Base-by-base conservation (phyloP, 2,797 vertebrate genomes). In the Adelosebastes latens region DNA sequence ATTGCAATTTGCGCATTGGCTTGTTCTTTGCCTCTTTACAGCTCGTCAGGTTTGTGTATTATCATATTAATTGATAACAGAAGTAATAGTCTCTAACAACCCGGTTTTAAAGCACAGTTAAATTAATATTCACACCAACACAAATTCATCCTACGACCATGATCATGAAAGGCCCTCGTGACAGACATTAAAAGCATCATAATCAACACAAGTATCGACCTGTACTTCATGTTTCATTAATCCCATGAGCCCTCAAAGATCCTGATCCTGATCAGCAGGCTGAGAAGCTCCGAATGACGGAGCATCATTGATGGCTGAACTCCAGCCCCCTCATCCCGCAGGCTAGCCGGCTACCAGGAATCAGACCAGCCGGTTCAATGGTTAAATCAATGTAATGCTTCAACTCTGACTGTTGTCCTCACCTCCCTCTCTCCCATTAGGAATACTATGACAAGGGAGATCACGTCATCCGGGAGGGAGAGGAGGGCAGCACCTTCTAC, bases 401-500 rank as follows among this genome's bases (percentile, higher is more conserved):
- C 74, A 36, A 4, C 27, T 84, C 72, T 90, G 77, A 82, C 79
- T 60, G 52, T 18, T 42, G 27, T 65, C 46, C 52, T 12, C 52
- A 1, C 27, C 20, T 56, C 49, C 18, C 14, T 27, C 53, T 8
- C 13, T 7, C 62, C 52, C 65, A 78, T 80, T 72, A 99, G 98
- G 97, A 99, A 89, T 97, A 97, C 93, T 98, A 98, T 82, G 96
- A 97, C 93, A 97, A 96, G 89, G 96, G 95, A 62, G 97, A 98
- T 90, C 97, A 96, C 55, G 91, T 98, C 90, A 98, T 99, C 90
- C 95, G 97, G 55, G 96, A 99, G 92, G 97, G 97, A 53, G 97
- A 99, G 82, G 97, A 98, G 91, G 97, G 98, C 80, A 98, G 96
- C 81, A 99, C 97, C 16, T 99, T 99, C 90, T 99, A 97, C 94